Evolutionary conservation across 1,140 invertebrate species (phyloP).

Genomic region (Sinonovacula constricta): DNA sequence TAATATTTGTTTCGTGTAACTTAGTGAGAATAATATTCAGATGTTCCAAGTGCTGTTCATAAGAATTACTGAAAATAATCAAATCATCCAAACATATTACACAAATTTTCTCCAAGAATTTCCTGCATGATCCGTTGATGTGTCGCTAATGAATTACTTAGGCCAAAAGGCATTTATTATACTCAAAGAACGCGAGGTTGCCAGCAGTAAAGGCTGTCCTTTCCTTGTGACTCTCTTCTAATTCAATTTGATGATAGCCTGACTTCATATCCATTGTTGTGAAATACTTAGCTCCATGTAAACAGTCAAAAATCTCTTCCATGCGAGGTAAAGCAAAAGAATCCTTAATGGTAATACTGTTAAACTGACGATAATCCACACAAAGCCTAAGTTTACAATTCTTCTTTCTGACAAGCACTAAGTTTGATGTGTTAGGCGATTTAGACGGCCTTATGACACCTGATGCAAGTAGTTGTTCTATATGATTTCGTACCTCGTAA

Average conservation of each 20-base stretch:
- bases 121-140: too few species aligned
- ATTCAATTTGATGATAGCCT: constrained; percentile 25
- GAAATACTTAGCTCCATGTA: too few species aligned
- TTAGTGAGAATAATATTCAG: constrained; percentile 54
- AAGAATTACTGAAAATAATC: constrained; percentile 30
- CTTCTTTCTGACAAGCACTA: constrained; percentile 43
- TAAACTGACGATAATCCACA: constrained; percentile 80
- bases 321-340: too few species aligned
- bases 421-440: constrained; percentile 33
- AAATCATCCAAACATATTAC: constrained; percentile 54
- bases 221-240: constrained; percentile 12
- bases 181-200: constrained; percentile 1
- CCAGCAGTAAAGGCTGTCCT: too few species aligned
- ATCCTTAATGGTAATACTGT: too few species aligned
- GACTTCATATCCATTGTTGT: too few species aligned
- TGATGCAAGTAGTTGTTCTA: constrained; percentile 2
- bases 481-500: constrained; percentile 29
- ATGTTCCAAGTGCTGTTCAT: too few species aligned
- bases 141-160: constrained; percentile 4
- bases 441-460: constrained; percentile 27
- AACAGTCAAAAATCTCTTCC: too few species aligned
- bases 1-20: constrained; percentile 42
- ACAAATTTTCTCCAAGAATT: too few species aligned
- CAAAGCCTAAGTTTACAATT: constrained; percentile 64
- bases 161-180: neutral